These are phyloP conservation scores for Microplitis mediator DNA, from an alignment of 1,140 invertebrate genomes.

Conservation along the genomic window DNA sequence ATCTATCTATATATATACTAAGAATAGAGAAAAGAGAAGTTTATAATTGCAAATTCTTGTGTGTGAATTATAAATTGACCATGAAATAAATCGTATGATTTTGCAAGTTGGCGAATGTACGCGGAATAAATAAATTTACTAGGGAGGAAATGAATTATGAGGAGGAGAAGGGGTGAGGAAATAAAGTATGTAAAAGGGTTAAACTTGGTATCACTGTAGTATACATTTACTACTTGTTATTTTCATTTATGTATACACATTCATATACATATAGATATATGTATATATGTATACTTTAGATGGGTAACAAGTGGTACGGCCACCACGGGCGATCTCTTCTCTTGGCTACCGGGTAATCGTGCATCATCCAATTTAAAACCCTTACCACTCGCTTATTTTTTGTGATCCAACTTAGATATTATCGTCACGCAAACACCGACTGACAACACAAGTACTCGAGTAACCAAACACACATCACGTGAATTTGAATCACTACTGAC, in stretches of 20 bases:
- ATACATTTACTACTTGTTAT: neutral
- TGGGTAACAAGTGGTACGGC: neutral
- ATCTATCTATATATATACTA: neutral
- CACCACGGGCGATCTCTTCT: constrained; percentile 9
- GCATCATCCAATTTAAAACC: constrained; percentile 34
- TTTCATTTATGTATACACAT: constrained; percentile 3
- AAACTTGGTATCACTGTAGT: neutral
- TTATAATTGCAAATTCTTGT: neutral
- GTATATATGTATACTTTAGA: neutral
- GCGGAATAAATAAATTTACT: neutral
- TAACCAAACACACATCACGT: neutral
- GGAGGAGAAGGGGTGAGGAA: too few species aligned
- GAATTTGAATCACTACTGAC: neutral
- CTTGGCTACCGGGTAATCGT: constrained; percentile 31
- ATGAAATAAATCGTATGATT: neutral
- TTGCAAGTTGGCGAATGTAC: neutral
- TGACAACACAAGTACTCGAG: neutral
- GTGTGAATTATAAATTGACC: neutral
- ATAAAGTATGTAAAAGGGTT: too few species aligned
- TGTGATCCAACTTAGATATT: constrained; percentile 25
- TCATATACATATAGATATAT: neutral
- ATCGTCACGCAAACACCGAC: constrained; percentile 18
- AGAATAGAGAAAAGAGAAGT: neutral
- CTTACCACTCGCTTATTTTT: constrained; percentile 13
- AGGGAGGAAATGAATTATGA: neutral